Conservation (phyloP, 2,113 vertebrate species). For the Cottus gobio region DNA sequence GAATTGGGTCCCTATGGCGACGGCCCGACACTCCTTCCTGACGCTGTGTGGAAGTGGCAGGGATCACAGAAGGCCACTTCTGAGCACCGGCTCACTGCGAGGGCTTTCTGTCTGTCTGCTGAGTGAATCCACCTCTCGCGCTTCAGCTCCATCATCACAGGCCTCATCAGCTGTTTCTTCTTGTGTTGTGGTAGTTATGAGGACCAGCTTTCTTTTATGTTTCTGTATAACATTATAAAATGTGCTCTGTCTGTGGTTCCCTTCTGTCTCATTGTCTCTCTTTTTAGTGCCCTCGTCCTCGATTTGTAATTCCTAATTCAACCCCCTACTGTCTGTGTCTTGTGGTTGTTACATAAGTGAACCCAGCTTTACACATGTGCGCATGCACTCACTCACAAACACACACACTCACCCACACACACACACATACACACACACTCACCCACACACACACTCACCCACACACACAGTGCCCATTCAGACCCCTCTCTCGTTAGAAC, state of each 20-base stretch:
- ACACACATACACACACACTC: constrained; percentile 2
- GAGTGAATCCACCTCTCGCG: background rate
- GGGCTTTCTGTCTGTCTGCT: constrained; percentile 52
- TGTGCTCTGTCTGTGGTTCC: constrained; percentile 23
- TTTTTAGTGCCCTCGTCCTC: constrained; percentile 39
- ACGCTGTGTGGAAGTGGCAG: constrained; percentile 77
- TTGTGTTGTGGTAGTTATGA: background rate
- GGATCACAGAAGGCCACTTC: constrained; percentile 77
- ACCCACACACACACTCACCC: constrained; percentile 17
- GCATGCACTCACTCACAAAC: constrained; percentile 13
- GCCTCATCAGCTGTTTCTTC: background rate
- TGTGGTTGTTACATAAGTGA: constrained; percentile 61
- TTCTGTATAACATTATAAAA: background rate
- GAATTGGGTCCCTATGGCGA: constrained; percentile 76
- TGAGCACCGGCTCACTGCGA: constrained; percentile 53
- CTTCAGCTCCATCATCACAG: constrained; percentile 26
- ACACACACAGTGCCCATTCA: constrained; percentile 23
- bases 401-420: constrained; percentile 15
- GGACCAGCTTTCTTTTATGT: background rate
- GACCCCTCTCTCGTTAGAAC: constrained; percentile 2
- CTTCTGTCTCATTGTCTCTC: constrained; percentile 40
- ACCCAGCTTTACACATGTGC: constrained; percentile 34
- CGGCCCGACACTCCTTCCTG: constrained; percentile 74
- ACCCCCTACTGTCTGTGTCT: constrained; percentile 47
- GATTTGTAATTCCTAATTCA: constrained; percentile 50